Percentiles rank a stretch among this genome's conserved stretches.
Evolutionary conservation across 2,113 vertebrate species (phyloP).

Genomic region (Hiodon tergisus): DNA sequence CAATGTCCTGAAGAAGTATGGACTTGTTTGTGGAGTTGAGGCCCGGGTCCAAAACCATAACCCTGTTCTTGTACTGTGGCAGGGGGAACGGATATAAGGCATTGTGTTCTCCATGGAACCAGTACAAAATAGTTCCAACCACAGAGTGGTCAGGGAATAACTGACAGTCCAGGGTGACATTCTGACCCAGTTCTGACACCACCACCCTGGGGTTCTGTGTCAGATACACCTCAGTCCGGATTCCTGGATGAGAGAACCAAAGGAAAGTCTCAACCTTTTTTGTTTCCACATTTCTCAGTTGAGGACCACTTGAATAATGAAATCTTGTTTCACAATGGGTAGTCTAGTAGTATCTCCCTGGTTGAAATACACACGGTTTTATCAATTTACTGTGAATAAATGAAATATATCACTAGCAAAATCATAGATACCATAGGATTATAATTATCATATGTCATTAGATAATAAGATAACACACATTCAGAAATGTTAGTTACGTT

Average conservation of each 20-base stretch:
- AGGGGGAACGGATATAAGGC: neutral
- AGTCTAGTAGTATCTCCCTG: too few species aligned
- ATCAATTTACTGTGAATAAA: too few species aligned
- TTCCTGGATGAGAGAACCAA: constrained; percentile 27
- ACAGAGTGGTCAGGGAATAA: constrained; percentile 27
- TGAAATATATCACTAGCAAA: too few species aligned
- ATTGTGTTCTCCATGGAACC: neutral
- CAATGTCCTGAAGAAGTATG: constrained; percentile 31
- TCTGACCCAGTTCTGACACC: constrained; percentile 16
- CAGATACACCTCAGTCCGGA: constrained; percentile 21
- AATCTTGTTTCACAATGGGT: too few species aligned
- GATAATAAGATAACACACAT: too few species aligned
- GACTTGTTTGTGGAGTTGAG: constrained; percentile 21
- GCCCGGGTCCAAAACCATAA: constrained; percentile 19
- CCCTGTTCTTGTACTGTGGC: constrained; percentile 8
- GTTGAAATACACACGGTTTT: too few species aligned
- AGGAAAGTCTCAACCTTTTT: neutral
- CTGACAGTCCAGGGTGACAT: constrained; percentile 31
- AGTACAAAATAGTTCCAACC: constrained; percentile 33
- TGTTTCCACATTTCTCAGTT: too few species aligned
- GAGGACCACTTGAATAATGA: too few species aligned
- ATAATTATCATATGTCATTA: too few species aligned
- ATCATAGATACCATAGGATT: too few species aligned
- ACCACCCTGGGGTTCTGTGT: constrained; percentile 36
- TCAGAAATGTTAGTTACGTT: too few species aligned